Base-by-base conservation (phyloP, 2,888 invertebrate genomes). In the Meganola albula region DNA sequence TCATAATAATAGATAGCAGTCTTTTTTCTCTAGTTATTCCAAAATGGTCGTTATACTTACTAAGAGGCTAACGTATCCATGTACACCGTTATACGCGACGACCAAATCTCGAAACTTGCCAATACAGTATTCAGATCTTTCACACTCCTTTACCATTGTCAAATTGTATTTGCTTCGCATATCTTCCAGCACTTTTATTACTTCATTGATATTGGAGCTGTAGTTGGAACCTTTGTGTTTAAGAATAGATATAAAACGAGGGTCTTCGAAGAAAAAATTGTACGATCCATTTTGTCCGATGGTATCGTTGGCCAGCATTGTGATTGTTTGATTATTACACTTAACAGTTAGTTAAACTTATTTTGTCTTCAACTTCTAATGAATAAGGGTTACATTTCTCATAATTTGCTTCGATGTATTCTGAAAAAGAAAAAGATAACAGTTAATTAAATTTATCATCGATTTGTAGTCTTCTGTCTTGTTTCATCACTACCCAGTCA, bases 1-100 rank as follows among this genome's bases (percentile, higher is more conserved):
- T n/a, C n/a, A n/a, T n/a, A n/a, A n/a, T n/a, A n/a, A n/a, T n/a
- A n/a, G n/a, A n/a, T n/a, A n/a, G n/a, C n/a, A n/a, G n/a, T n/a
- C n/a, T n/a, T n/a, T n/a, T n/a, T n/a, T n/a, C n/a, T n/a, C n/a
- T n/a, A n/a, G n/a, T n/a, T n/a, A n/a, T n/a, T n/a, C n/a, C n/a
- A n/a, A n/a, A n/a, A n/a, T n/a, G n/a, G n/a, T n/a, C n/a, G n/a
- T n/a, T n/a, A 20, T 20, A 75, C 89, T 88, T 63, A 97, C 94
- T 69, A 92, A 76, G 29, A 96, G 83, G 36, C 95, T 93, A 46
- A 94, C 88, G 72, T 95, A 95, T 36, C 95, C 95, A 68, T 97
- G 97, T 44, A 92, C 88, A 34, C 88, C 82, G 35, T 90, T 89
- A 69, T 95, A 95, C 0, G 85, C 85, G 2, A 87, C 63, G 13